Percentiles rank a stretch among this genome's conserved stretches.
Conservation (phyloP, 2,797 vertebrate genomes). For the Gouania willdenowi region DNA sequence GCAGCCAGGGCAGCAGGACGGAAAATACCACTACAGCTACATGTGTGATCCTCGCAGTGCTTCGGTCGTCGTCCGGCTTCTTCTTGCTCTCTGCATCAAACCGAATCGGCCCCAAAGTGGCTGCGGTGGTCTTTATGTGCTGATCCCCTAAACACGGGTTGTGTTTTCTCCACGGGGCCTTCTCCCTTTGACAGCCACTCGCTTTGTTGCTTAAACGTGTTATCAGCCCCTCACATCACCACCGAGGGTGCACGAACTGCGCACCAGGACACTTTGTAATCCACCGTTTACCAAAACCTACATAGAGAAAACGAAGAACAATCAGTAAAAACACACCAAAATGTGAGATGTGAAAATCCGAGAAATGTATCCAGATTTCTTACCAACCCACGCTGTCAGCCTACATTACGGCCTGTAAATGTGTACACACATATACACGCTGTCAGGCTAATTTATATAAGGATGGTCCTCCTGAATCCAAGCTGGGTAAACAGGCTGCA, state of each 20-base stretch:
- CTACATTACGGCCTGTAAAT: conserved; percentile 24
- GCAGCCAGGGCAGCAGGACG: conserved; percentile 33
- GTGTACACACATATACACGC: conserved; percentile 11
- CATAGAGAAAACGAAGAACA: not conserved
- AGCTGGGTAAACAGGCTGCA: conserved; percentile 40
- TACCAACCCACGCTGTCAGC: conserved; percentile 63
- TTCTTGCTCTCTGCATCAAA: conserved; percentile 47
- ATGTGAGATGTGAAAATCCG: conserved; percentile 50
- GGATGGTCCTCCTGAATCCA: conserved; percentile 44
- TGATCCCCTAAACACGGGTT: no score
- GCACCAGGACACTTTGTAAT: conserved; percentile 40
- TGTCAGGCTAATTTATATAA: conserved; percentile 4
- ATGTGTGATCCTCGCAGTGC: conserved; percentile 57
- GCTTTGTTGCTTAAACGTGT: conserved; percentile 68
- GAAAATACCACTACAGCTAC: conserved; percentile 46
- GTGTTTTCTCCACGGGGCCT: conserved; percentile 67
- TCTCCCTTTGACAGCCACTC: conserved; percentile 43
- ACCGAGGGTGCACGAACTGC: conserved; percentile 58
- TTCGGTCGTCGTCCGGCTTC: conserved; percentile 59
- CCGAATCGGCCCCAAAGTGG: conserved; percentile 37
- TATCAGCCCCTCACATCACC: conserved; percentile 65
- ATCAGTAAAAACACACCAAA: conserved; percentile 9
- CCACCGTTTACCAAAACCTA: not conserved
- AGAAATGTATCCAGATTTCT: conserved; percentile 63
- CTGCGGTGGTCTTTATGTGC: conserved; percentile 64